phyloP scores from a whole-genome alignment of 2,113 vertebrate species.

The Sminthopsis crassicaudata region DNA sequence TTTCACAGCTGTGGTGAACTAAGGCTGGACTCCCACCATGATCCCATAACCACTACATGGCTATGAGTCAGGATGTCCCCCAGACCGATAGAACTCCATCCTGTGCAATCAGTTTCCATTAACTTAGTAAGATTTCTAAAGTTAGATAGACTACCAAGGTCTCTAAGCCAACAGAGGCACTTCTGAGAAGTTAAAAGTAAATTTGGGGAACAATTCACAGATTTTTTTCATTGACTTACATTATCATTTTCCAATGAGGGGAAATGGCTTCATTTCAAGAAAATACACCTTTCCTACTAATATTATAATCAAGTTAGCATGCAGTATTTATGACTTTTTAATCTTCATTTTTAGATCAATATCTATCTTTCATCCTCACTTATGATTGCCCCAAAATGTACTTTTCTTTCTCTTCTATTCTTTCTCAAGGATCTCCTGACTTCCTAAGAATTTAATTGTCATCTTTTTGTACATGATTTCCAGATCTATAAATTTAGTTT shows the following conservation, averaged over 20 bases:
- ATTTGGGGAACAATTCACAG: conserved; percentile 34
- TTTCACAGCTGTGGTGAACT: conserved; percentile 65
- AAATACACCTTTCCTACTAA: conserved; percentile 18
- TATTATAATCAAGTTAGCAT: conserved; percentile 14
- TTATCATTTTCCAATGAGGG: conserved; percentile 20
- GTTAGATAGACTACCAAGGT: conserved; percentile 47
- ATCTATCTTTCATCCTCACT: background rate
- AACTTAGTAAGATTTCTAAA: conserved; percentile 48
- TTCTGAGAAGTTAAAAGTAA: conserved; percentile 18
- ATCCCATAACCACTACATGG: conserved; percentile 58
- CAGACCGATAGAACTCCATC: conserved; percentile 52
- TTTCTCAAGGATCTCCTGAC: background rate
- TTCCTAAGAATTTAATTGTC: background rate
- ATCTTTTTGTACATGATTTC: background rate
- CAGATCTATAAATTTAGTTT: background rate
- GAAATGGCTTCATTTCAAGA: conserved; percentile 43
- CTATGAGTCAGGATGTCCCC: conserved; percentile 69
- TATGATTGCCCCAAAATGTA: background rate
- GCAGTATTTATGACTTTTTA: conserved; percentile 51
- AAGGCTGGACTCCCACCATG: conserved; percentile 56
- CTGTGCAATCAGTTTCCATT: conserved; percentile 31
- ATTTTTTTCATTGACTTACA: conserved; percentile 13
- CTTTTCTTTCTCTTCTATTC: background rate
- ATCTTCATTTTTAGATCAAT: background rate
- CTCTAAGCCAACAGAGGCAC: conserved; percentile 16